Conservation (phyloP, 2,888 invertebrate genomes). For the Allophyes oxyacanthae region DNA sequence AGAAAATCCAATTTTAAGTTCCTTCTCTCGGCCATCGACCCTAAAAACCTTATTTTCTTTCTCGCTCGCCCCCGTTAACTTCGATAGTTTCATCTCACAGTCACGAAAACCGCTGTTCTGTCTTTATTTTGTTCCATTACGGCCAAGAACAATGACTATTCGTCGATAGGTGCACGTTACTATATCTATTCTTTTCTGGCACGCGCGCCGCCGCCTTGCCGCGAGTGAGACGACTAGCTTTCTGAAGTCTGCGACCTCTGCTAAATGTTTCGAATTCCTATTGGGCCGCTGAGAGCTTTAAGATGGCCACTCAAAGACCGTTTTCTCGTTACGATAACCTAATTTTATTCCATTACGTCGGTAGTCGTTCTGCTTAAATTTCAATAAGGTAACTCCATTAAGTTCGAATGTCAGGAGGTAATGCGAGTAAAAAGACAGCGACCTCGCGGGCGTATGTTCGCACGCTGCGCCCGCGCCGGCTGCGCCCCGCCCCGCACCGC, state of each 20-base stretch:
- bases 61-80: constrained; percentile 70
- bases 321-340: constrained; percentile 88
- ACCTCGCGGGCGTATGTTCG: constrained; percentile 80
- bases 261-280: constrained; percentile 85
- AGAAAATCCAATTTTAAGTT: constrained; percentile 85
- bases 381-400: constrained; percentile 86
- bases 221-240: constrained; percentile 75
- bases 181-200: constrained; percentile 80
- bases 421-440: constrained; percentile 84
- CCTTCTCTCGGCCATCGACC: constrained; percentile 87
- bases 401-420: constrained; percentile 86
- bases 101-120: constrained; percentile 89
- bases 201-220: constrained; percentile 37
- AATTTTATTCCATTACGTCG: constrained; percentile 85
- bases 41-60: constrained; percentile 81
- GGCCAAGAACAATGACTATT: constrained; percentile 88
- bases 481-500: constrained; percentile 34
- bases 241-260: constrained; percentile 60
- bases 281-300: constrained; percentile 84
- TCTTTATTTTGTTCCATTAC: constrained; percentile 89
- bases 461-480: constrained; percentile 62
- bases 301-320: constrained; percentile 86
- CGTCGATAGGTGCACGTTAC: constrained; percentile 76
- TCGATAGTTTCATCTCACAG: constrained; percentile 79
- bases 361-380: constrained; percentile 83